Conservation (phyloP, 2,797 vertebrate species). For the Danio tinwini region DNA sequence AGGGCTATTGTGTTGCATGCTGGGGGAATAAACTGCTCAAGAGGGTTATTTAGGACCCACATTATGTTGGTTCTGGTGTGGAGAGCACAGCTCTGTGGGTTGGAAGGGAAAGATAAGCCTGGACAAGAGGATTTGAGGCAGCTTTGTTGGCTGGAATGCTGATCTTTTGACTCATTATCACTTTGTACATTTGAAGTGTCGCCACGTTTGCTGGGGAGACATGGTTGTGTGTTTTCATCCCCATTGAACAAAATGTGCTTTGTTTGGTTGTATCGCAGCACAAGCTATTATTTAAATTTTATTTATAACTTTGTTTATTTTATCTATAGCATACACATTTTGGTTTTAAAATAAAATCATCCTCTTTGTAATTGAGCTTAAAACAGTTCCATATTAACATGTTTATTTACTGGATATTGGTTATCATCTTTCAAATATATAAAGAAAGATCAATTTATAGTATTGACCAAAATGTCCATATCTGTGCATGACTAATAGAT, state of each 20-base stretch:
- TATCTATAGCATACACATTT: too few relatives aligned
- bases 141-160: conserved; percentile 57
- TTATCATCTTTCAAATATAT: too few relatives aligned
- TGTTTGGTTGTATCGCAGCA: background rate
- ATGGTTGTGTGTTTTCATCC: background rate
- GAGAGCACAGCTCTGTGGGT: conserved; percentile 31
- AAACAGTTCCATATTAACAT: too few relatives aligned
- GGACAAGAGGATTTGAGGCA: conserved; percentile 57
- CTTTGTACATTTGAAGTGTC: conserved; percentile 24
- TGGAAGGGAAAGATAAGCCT: conserved; percentile 51
- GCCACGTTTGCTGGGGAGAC: conserved; percentile 1
- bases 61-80: conserved; percentile 37
- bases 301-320: background rate
- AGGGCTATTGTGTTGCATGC: conserved; percentile 34
- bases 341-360: too few relatives aligned
- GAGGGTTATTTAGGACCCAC: conserved; percentile 51
- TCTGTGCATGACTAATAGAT: too few relatives aligned
- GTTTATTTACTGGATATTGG: too few relatives aligned
- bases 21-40: conserved; percentile 42
- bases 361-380: too few relatives aligned
- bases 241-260: background rate
- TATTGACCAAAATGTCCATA: too few relatives aligned
- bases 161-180: conserved; percentile 52
- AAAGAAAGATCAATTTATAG: too few relatives aligned
- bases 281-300: conserved; percentile 1